A percentile compares a stretch with the other conserved stretches of the same genome.
phyloP scores from a whole-genome alignment of 2,888 invertebrate species.

The Ethmia dodecea region DNA sequence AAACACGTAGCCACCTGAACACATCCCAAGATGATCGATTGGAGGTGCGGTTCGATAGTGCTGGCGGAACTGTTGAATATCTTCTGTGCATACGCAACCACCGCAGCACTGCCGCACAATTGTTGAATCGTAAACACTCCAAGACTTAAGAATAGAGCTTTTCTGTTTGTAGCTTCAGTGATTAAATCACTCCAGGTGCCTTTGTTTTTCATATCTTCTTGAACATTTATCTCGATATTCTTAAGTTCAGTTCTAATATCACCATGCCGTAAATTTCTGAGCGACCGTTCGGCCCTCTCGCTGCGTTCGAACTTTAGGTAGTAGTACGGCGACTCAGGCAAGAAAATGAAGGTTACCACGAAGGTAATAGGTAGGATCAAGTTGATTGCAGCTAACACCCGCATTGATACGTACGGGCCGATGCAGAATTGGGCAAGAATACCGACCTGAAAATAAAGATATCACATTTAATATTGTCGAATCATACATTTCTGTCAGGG shows the following conservation, averaged over 20 bases:
- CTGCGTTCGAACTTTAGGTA: constrained; percentile 71
- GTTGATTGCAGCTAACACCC: constrained; percentile 72
- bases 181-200: constrained; percentile 73
- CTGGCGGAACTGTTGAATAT: constrained; percentile 72
- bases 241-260: constrained; percentile 74
- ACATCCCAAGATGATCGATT: constrained; percentile 77
- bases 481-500: too few species aligned
- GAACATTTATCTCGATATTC: constrained; percentile 70
- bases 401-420: constrained; percentile 77
- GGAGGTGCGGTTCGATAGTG: constrained; percentile 67
- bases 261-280: constrained; percentile 78
- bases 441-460: constrained; percentile 67
- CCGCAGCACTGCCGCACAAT: constrained; percentile 80
- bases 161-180: constrained; percentile 73
- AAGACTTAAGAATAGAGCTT: constrained; percentile 80
- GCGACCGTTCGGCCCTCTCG: constrained; percentile 74
- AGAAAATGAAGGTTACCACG: constrained; percentile 73
- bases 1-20: constrained; percentile 78
- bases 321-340: constrained; percentile 84
- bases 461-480: too few species aligned
- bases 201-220: constrained; percentile 72
- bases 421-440: constrained; percentile 79
- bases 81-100: constrained; percentile 78
- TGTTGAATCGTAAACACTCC: constrained; percentile 80
- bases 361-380: constrained; percentile 76